A percentile compares a stretch with the other conserved stretches of the same genome.
These are phyloP conservation scores for Desoria tigrina DNA, from an alignment of 2,888 invertebrate species.

Conservation along the genomic window DNA sequence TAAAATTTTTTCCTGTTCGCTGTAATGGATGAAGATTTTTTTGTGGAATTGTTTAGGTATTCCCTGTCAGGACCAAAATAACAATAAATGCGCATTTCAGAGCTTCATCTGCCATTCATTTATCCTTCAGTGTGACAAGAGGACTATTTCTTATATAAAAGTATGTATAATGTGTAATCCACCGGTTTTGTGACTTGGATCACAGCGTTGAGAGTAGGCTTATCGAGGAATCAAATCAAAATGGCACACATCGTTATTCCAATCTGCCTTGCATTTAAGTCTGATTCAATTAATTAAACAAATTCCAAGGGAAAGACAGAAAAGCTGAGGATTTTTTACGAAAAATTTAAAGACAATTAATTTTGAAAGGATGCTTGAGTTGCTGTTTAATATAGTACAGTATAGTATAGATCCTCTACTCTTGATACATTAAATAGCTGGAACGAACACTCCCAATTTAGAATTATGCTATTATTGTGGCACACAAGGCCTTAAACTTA, in stretches of 20 bases:
- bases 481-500: no score
- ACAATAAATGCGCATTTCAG: not conserved
- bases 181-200: not conserved
- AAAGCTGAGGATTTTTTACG: not conserved
- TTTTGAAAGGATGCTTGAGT: not conserved
- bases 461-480: no score
- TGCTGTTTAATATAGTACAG: not conserved
- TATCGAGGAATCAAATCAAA: not conserved
- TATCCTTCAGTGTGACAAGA: no score
- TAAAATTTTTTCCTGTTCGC: no score
- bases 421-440: no score
- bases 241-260: not conserved
- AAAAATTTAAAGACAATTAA: not conserved
- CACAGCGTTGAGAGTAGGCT: not conserved
- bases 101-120: slow-evolving; percentile 7
- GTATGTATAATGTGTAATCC: not conserved
- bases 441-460: no score
- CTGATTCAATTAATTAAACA: slow-evolving; percentile 1
- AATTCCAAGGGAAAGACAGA: not conserved
- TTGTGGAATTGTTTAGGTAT: no score
- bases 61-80: not conserved
- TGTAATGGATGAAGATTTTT: no score
- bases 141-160: no score
- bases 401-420: not conserved
- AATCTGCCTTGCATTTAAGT: slow-evolving; percentile 4